Evolutionary conservation across 1,140 invertebrate genomes (phyloP), one percentile per base, ranked within the genome.

Genomic region (Pseudomyrmex cubaensis): DNA sequence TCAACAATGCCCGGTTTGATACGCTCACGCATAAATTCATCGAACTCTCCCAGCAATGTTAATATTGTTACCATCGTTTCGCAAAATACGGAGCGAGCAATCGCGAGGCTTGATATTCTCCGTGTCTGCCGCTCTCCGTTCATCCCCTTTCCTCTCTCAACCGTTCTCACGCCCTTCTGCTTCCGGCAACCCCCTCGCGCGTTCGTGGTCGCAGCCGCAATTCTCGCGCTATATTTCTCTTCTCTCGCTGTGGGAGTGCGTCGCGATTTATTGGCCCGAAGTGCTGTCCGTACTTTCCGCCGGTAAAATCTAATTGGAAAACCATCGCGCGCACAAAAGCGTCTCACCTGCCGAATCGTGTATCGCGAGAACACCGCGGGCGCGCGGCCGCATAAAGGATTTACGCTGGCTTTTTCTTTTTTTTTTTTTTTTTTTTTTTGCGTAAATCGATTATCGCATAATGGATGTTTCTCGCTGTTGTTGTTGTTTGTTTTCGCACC

Each of bases 241-340:
- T n/a, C 74, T 17, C 5, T 20, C 22, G 25, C 25, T 48, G 22
- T 44, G 63, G 56, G 22, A 25, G 87, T 57, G 66, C 22, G 22
- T 69, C 69, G 82, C 83, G 84, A 92, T 92, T 92, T 91, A 91
- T 92, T 87, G 90, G 87, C 44, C 75, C 77, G 63, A 75, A 35
- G 85, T 57, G 86, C 67, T 80, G 88, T 87, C 84, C 82, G 85
- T 91, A 89, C 86, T 90, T 90, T 89, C 90, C 87, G 78, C 82
- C 66, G 74, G 84, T 89, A 84, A 87, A 88, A 91, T 92, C 87
- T 91, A 91, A 92, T 92, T 91, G 90, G 91, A 90, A 92, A 92
- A 91, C 87, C 89, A 91, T 91, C 90, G 89, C 89, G 83, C 78
- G 84, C 70, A 82, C 62, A 74, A 86, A 35, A 72, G n/a, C 64